Conservation (phyloP, 2,888 invertebrate species). For the Quadriops clusia region DNA sequence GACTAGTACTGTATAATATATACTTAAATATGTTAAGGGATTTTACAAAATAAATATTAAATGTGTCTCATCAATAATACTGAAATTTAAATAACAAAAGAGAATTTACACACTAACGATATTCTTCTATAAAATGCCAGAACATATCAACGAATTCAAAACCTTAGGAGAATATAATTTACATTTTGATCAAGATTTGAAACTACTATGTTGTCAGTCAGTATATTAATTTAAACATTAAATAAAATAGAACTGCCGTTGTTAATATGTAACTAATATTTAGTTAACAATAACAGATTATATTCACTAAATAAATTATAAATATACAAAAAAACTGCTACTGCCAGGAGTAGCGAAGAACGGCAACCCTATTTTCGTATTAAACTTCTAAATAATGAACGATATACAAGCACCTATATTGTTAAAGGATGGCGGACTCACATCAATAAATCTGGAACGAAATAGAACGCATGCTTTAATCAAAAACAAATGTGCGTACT, state of each 20-base stretch:
- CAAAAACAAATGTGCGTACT: not conserved
- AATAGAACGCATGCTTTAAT: conserved; percentile 7
- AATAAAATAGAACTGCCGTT: conserved; percentile 19
- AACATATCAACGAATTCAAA: no score
- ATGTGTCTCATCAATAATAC: conserved; percentile 2
- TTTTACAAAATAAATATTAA: no score
- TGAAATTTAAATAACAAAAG: conserved; percentile 1
- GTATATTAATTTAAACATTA: conserved; percentile 17
- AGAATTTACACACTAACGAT: conserved; percentile 4
- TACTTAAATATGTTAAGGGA: no score
- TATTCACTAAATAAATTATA: conserved; percentile 2
- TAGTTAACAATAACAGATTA: conserved; percentile 5
- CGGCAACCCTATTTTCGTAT: conserved; percentile 19
- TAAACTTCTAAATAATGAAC: conserved; percentile 14
- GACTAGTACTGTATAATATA: no score
- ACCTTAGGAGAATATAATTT: no score
- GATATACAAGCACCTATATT: conserved; percentile 23
- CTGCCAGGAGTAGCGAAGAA: conserved; percentile 11
- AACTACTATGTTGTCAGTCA: conserved; percentile 22
- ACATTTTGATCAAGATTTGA: conserved; percentile 27
- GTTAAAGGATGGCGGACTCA: conserved; percentile 30
- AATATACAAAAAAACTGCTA: conserved; percentile 1
- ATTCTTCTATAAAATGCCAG: no score
- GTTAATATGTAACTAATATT: conserved; percentile 4
- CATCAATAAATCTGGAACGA: conserved; percentile 35